A percentile compares a stretch with the other conserved stretches of the same genome.
Evolutionary conservation across 2,797 vertebrate genomes (phyloP).

Genomic region (Ptychobarbus kaznakovi): DNA sequence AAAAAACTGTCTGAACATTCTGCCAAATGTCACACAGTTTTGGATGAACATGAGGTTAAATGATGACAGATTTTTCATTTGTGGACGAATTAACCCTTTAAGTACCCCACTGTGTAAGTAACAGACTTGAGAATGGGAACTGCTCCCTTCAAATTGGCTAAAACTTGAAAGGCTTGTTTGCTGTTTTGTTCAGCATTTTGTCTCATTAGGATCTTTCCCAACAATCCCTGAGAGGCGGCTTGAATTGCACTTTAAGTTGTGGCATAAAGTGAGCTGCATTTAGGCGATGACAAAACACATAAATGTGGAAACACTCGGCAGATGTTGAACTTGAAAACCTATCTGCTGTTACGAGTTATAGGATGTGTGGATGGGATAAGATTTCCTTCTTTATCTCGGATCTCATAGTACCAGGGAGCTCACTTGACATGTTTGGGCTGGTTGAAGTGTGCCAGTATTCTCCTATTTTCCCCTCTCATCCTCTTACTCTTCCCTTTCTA

Average conservation of each 20-base stretch:
- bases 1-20: neutral
- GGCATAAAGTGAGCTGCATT: neutral
- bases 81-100: neutral
- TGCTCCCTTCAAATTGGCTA: neutral
- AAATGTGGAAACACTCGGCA: neutral
- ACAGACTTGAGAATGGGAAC: too few species aligned
- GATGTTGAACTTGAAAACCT: slow-evolving; percentile 28
- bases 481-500: neutral
- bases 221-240: neutral
- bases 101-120: neutral
- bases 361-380: neutral
- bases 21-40: neutral
- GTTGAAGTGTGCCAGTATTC: slow-evolving; percentile 40
- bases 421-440: slow-evolving; percentile 35
- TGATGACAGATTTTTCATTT: neutral
- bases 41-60: neutral
- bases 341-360: neutral
- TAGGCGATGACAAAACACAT: neutral
- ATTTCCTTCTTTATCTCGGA: slow-evolving; percentile 21
- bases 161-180: slow-evolving; percentile 5
- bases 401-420: slow-evolving; percentile 44
- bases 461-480: neutral
- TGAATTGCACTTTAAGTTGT: neutral
- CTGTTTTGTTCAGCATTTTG: slow-evolving; percentile 14
- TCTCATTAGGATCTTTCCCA: slow-evolving; percentile 12